A percentile compares a stretch with the other conserved stretches of the same genome.
phyloP scores from a whole-genome alignment of 2,888 invertebrate genomes.

The Euproctis similis region DNA sequence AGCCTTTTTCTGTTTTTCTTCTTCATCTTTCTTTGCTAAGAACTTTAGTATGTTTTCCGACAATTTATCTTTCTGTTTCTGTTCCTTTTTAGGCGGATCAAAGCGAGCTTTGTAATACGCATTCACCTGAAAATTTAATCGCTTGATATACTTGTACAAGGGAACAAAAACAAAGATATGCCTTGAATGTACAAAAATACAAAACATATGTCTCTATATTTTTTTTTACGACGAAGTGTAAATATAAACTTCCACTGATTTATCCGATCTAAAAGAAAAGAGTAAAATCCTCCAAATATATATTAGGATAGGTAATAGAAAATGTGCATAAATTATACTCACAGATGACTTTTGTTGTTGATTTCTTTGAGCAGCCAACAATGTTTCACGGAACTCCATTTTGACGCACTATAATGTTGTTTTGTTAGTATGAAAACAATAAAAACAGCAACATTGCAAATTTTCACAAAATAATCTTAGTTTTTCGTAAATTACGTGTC shows the following conservation, averaged over 20 bases:
- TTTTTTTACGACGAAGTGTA: too few relatives aligned
- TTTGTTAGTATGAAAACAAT: slow-evolving; percentile 14
- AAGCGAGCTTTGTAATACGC: slow-evolving; percentile 85
- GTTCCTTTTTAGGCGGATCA: slow-evolving; percentile 87
- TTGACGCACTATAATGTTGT: slow-evolving; percentile 17
- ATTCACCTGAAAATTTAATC: slow-evolving; percentile 39
- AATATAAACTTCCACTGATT: too few relatives aligned
- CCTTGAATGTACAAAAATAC: background rate
- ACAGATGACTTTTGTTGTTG: slow-evolving; percentile 74
- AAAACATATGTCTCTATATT: too few relatives aligned
- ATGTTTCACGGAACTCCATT: slow-evolving; percentile 70
- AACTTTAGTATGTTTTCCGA: slow-evolving; percentile 90
- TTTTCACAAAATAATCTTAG: slow-evolving; percentile 54
- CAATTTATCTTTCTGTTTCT: slow-evolving; percentile 78
- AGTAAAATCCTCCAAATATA: too few relatives aligned
- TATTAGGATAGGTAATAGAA: too few relatives aligned
- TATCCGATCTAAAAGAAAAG: background rate
- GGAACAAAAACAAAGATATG: too few relatives aligned
- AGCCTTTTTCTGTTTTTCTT: slow-evolving; percentile 79
- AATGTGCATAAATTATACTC: slow-evolving; percentile 28
- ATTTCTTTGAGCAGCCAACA: slow-evolving; percentile 68
- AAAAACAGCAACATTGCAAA: slow-evolving; percentile 28
- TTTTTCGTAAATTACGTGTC: slow-evolving; percentile 67
- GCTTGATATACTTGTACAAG: too few relatives aligned
- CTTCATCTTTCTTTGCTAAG: slow-evolving; percentile 86